Percentiles rank a stretch among this genome's conserved stretches.
These are phyloP conservation scores for Limenitis camilla DNA, from an alignment of 2,888 invertebrate genomes.

Conservation along the genomic window DNA sequence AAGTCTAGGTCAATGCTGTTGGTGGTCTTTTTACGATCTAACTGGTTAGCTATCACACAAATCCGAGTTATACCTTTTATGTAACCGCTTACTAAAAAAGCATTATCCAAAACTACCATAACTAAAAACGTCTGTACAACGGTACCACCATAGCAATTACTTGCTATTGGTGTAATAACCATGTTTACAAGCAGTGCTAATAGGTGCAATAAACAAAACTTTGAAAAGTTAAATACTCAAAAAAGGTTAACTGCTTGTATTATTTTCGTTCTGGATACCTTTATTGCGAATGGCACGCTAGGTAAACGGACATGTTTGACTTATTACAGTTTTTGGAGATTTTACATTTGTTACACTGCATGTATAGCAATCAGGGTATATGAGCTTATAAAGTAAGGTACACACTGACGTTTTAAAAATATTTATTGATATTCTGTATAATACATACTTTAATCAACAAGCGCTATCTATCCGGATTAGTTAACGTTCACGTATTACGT, in stretches of 20 bases:
- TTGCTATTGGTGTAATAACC: slow-evolving; percentile 18
- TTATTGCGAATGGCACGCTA: slow-evolving; percentile 17
- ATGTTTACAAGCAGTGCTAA: slow-evolving; percentile 20
- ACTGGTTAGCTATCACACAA: no score
- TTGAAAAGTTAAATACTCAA: slow-evolving; percentile 21
- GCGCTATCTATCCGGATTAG: no score
- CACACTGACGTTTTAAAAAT: no score
- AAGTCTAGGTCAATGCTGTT: no score
- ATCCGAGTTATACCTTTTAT: no score
- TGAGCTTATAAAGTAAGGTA: no score
- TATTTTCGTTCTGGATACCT: slow-evolving; percentile 17
- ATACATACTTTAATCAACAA: no score
- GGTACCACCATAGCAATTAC: slow-evolving; percentile 11
- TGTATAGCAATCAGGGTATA: not conserved
- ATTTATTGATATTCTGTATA: no score
- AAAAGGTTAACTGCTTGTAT: slow-evolving; percentile 18
- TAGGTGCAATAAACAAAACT: slow-evolving; percentile 15
- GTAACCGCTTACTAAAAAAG: not conserved
- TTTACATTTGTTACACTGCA: not conserved
- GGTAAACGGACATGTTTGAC: not conserved
- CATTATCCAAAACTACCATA: not conserved
- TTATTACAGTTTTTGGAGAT: not conserved
- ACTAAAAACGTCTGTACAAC: slow-evolving; percentile 5
- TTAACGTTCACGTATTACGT: no score
- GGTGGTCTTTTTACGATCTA: no score